phyloP scores from a whole-genome alignment of 2,888 invertebrate species.

The Urechis unicinctus region DNA sequence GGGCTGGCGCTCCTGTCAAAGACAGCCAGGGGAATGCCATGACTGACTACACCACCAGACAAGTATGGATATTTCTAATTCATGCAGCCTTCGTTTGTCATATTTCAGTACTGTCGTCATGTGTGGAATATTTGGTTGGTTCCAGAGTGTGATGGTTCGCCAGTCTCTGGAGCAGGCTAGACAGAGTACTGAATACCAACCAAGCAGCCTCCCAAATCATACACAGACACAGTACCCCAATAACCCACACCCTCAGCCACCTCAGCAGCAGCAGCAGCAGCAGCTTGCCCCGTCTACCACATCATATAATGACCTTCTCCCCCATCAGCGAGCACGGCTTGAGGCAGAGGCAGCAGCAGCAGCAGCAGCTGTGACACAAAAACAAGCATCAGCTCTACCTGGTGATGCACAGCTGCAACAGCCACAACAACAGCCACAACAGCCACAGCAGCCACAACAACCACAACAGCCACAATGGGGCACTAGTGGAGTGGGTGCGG shows the following conservation, averaged over 20 bases:
- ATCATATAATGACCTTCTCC: background rate
- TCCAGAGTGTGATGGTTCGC: no score
- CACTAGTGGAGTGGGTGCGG: no score
- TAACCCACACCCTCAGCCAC: no score
- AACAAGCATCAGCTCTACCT: background rate
- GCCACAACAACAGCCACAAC: background rate
- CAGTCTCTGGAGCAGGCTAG: no score
- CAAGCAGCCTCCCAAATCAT: background rate
- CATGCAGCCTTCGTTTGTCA: background rate
- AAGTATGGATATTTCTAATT: conserved; percentile 15
- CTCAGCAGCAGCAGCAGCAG: background rate
- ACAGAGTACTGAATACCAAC: background rate
- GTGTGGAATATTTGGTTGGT: background rate
- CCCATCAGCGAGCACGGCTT: background rate
- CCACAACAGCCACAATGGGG: background rate
- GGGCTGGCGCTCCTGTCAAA: conserved; percentile 46
- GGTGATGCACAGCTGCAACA: background rate
- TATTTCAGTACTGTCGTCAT: background rate
- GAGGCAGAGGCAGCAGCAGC: background rate
- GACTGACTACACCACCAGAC: conserved; percentile 32
- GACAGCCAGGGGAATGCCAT: conserved; percentile 30
- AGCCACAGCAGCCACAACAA: background rate
- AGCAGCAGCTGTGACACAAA: background rate
- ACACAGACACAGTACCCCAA: background rate
- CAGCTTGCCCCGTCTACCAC: background rate